phyloP scores from a whole-genome alignment of 2,113 vertebrate genomes.

The Crocuta crocuta region DNA sequence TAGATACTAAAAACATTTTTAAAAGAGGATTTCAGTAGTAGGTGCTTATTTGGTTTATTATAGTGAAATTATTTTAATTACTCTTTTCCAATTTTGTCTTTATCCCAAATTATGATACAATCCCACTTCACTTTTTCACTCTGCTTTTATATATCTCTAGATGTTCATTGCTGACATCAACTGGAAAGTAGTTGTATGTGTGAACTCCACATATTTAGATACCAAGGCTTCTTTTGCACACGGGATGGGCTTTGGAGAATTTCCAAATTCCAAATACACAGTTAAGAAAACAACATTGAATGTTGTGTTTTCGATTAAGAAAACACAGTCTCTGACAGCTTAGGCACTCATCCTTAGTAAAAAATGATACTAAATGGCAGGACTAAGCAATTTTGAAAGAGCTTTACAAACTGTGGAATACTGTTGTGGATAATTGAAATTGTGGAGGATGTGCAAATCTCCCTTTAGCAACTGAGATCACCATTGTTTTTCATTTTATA shows the following conservation, averaged over 20 bases:
- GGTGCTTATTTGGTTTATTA: constrained; percentile 56
- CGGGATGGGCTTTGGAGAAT: constrained; percentile 73
- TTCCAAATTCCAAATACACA: constrained; percentile 70
- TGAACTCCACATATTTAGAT: constrained; percentile 59
- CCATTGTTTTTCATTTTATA: constrained; percentile 37
- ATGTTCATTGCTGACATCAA: constrained; percentile 7
- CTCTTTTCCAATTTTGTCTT: constrained; percentile 26
- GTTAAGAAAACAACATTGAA: constrained; percentile 66
- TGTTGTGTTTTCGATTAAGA: constrained; percentile 68
- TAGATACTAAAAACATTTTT: constrained; percentile 8
- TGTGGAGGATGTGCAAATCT: constrained; percentile 45
- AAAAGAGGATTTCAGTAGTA: constrained; percentile 52
- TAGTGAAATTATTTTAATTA: background rate
- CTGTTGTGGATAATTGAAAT: constrained; percentile 56
- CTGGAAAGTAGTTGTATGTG: background rate
- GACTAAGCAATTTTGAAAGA: constrained; percentile 72
- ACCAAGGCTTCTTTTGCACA: constrained; percentile 10
- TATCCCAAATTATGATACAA: background rate
- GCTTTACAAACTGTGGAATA: background rate
- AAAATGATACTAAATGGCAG: constrained; percentile 69
- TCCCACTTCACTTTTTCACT: background rate
- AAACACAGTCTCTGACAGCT: constrained; percentile 60
- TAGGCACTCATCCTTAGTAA: constrained; percentile 60
- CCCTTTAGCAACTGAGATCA: constrained; percentile 65
- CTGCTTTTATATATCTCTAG: constrained; percentile 48